These are phyloP conservation scores for Idaea biselata DNA, from an alignment of 2,888 invertebrate genomes.

Conservation along the genomic window DNA sequence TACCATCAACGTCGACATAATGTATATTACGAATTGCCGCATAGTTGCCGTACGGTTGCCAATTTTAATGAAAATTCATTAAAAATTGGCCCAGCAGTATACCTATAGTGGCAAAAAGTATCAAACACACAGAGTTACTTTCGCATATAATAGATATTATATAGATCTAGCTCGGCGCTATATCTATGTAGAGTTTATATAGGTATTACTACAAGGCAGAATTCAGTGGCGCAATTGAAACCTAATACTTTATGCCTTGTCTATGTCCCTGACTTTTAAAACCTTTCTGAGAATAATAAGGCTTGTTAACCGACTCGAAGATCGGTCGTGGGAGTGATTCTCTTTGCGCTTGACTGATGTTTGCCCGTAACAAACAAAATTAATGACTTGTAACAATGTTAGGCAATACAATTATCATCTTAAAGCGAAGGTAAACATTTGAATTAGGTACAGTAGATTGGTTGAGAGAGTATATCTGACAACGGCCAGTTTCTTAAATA, in stretches of 20 bases:
- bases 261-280: constrained; percentile 49
- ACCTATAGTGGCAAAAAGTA: constrained; percentile 16
- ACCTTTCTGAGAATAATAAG: constrained; percentile 49
- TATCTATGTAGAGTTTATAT: constrained; percentile 34
- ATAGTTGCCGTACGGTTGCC: no score
- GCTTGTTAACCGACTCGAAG: constrained; percentile 41
- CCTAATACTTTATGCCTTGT: constrained; percentile 22
- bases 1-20: no score
- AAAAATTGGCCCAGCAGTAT: constrained; percentile 37
- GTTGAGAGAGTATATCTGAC: no score
- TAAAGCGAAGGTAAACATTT: not conserved
- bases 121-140: no score
- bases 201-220: constrained; percentile 27
- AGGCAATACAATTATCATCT: constrained; percentile 40
- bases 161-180: constrained; percentile 16
- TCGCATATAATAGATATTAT: no score
- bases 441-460: no score
- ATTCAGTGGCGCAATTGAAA: constrained; percentile 33
- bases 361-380: constrained; percentile 66
- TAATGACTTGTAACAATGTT: constrained; percentile 51
- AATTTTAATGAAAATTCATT: no score
- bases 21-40: no score
- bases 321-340: constrained; percentile 62
- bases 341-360: constrained; percentile 72
- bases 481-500: no score